Conservation (phyloP, 2,888 invertebrate species). For the Eurytoma californica region DNA sequence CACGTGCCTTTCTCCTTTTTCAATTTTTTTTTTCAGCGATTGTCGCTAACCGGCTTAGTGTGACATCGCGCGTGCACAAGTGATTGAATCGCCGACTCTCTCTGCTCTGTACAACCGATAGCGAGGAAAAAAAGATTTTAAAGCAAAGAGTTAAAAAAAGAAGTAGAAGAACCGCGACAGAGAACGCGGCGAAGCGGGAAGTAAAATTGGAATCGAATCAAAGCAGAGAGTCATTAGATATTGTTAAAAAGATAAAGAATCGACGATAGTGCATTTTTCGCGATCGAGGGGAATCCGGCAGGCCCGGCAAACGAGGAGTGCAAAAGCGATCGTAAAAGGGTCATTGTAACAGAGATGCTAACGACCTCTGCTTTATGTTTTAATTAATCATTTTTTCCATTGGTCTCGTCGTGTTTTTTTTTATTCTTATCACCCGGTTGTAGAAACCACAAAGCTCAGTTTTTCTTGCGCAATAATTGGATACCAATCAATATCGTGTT, state of each 20-base stretch:
- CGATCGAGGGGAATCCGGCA: neutral
- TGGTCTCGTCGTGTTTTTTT: neutral
- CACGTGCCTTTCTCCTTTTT: slow-evolving; percentile 15
- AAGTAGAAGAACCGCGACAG: neutral
- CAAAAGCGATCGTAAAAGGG: neutral
- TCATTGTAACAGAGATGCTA: neutral
- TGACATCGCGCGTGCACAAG: neutral
- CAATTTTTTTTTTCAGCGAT: slow-evolving; percentile 37
- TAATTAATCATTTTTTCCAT: slow-evolving; percentile 9
- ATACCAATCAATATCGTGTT: too few species aligned
- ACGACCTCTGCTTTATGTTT: slow-evolving; percentile 6
- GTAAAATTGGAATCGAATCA: neutral
- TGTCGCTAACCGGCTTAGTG: slow-evolving; percentile 53
- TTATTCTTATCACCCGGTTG: too few species aligned
- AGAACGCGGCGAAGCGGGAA: neutral
- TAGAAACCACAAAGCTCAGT: too few species aligned
- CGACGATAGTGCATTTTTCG: slow-evolving; percentile 5
- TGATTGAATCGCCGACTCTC: slow-evolving; percentile 4
- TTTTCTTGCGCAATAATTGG: too few species aligned
- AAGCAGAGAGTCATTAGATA: neutral
- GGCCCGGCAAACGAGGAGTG: neutral
- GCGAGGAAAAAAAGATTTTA: neutral
- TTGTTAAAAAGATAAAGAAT: slow-evolving; percentile 5
- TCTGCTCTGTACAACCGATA: neutral
- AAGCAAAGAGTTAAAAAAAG: neutral